phyloP scores from a whole-genome alignment of 2,797 vertebrate species.

The Esox lucius region DNA sequence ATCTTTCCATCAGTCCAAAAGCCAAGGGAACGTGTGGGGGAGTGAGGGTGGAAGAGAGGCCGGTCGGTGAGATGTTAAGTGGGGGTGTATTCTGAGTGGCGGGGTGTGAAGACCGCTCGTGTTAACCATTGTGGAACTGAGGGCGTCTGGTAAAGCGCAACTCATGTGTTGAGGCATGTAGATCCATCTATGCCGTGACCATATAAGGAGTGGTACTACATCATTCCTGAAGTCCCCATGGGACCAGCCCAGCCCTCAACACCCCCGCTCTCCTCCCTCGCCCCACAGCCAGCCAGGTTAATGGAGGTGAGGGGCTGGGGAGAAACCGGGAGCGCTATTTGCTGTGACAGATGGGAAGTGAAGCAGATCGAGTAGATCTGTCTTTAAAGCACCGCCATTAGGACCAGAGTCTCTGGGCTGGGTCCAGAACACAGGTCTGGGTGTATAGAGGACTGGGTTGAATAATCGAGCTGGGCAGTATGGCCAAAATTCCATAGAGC shows the following conservation, averaged over 20 bases:
- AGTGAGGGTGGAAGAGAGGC: conserved; percentile 26
- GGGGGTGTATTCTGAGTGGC: too few species aligned
- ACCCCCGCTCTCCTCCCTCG: conserved; percentile 11
- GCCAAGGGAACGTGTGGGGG: conserved; percentile 19
- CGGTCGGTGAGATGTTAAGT: not conserved
- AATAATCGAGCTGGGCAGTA: too few species aligned
- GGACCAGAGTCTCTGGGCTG: not conserved
- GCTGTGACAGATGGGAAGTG: conserved; percentile 44
- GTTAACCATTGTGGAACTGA: conserved; percentile 7
- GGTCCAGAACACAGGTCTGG: not conserved
- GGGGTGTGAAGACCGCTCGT: conserved; percentile 28
- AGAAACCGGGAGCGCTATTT: conserved; percentile 16
- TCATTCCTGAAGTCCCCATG: conserved; percentile 21
- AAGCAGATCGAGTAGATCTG: not conserved
- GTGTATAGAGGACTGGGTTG: not conserved
- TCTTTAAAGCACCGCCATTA: not conserved
- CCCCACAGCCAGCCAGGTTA: conserved; percentile 36
- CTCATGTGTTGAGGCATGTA: not conserved
- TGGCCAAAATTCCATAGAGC: too few species aligned
- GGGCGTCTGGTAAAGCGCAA: not conserved
- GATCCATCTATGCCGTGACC: not conserved
- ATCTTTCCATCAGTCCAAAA: conserved; percentile 4
- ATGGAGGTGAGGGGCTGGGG: conserved; percentile 9
- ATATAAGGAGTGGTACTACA: conserved; percentile 14
- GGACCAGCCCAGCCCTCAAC: conserved; percentile 15